A percentile compares a stretch with the other conserved stretches of the same genome.
phyloP scores from a whole-genome alignment of 35 echinoderm and acorn worm genomes.

The Hemicentrotus pulcherrimus region DNA sequence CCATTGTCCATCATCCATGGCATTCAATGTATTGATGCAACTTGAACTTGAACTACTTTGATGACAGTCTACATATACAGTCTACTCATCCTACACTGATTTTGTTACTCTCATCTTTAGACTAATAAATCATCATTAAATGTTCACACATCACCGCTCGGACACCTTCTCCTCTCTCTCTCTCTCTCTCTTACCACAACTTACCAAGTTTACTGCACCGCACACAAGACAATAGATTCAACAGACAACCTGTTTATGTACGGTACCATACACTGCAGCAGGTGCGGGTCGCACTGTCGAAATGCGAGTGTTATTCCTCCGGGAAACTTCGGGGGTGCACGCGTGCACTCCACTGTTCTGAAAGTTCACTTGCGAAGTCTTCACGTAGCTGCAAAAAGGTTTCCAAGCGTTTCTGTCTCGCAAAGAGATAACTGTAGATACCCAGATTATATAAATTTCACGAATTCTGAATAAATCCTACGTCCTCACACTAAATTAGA shows the following conservation, averaged over 20 bases:
- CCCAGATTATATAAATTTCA: background rate
- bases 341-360: background rate
- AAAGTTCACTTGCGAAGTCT: background rate
- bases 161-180: background rate
- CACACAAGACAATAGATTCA: background rate
- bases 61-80: too few species aligned
- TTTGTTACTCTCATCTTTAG: background rate
- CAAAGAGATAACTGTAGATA: background rate
- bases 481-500: background rate
- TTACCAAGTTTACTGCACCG: background rate
- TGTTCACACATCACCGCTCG: background rate
- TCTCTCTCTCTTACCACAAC: too few species aligned
- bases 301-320: background rate
- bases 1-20: too few species aligned
- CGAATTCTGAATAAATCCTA: background rate
- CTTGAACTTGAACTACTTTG: too few species aligned
- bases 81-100: too few species aligned
- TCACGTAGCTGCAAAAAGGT: too few species aligned
- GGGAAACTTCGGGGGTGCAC: slow-evolving; percentile 14
- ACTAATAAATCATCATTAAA: background rate
- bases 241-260: background rate
- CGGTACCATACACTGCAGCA: background rate
- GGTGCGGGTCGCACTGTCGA: background rate
- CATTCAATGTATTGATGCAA: too few species aligned
- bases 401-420: too few species aligned